phyloP scores from a whole-genome alignment of 2,888 invertebrate species.

The Alitta virens region DNA sequence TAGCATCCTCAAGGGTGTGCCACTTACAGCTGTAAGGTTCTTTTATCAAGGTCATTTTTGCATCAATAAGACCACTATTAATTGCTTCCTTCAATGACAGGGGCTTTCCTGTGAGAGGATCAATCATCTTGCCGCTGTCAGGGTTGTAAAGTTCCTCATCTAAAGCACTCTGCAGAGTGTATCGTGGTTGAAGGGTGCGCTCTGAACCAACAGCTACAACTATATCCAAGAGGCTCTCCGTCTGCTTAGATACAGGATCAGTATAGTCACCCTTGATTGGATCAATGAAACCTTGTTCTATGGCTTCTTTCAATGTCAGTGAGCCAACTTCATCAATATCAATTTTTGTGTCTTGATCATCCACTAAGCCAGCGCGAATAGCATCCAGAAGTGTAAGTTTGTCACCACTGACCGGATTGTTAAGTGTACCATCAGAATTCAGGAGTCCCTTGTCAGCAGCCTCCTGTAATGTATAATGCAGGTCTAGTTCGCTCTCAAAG shows the following conservation, averaged over 20 bases:
- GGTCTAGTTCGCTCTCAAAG: too few species aligned
- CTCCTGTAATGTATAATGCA: conserved; percentile 11
- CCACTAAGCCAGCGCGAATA: conserved; percentile 15
- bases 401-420: conserved; percentile 24
- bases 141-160: conserved; percentile 66
- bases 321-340: conserved; percentile 67
- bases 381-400: conserved; percentile 81
- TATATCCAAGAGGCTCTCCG: conserved; percentile 59
- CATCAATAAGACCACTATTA: conserved; percentile 66
- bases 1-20: conserved; percentile 25
- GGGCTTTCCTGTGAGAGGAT: conserved; percentile 80
- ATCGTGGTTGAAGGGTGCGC: neutral
- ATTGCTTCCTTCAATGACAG: conserved; percentile 81
- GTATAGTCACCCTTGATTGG: conserved; percentile 68
- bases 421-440: conserved; percentile 25
- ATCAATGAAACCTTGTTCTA: conserved; percentile 84
- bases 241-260: conserved; percentile 44
- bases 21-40: conserved; percentile 17
- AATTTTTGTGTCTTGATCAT: conserved; percentile 26
- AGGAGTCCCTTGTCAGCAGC: conserved; percentile 59
- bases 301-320: conserved; percentile 74
- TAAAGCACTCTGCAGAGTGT: conserved; percentile 18
- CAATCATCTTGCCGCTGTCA: conserved; percentile 72
- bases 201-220: conserved; percentile 36
- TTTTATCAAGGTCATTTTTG: conserved; percentile 11